Conservation (phyloP, 2,113 vertebrate genomes). For the Coptodon rendalli region DNA sequence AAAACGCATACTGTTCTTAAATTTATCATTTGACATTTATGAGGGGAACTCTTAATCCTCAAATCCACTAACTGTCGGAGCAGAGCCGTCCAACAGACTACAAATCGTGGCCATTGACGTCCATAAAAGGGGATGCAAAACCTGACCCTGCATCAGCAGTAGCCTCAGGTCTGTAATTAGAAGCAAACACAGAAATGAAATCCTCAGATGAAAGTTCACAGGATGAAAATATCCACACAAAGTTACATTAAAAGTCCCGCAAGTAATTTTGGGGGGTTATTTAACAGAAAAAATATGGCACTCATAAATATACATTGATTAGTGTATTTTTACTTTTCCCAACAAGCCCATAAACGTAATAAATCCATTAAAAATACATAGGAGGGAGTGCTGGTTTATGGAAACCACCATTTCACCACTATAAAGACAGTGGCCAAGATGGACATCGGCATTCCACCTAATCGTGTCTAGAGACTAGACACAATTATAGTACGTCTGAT, state of each 20-base stretch:
- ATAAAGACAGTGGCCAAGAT: neutral
- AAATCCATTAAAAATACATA: neutral
- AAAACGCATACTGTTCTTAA: slow-evolving; percentile 16
- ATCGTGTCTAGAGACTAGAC: neutral
- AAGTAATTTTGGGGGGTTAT: neutral
- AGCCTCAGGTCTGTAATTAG: slow-evolving; percentile 47
- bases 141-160: slow-evolving; percentile 7
- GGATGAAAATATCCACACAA: neutral
- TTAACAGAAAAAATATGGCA: neutral
- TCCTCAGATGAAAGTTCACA: slow-evolving; percentile 6
- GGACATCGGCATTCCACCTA: fast-evolving
- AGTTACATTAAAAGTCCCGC: neutral
- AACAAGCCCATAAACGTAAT: neutral
- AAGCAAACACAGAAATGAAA: slow-evolving; percentile 18
- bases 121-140: neutral
- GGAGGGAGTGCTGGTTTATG: neutral
- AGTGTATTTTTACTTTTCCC: neutral
- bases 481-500: neutral
- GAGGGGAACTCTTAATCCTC: slow-evolving; percentile 53
- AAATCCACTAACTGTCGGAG: neutral
- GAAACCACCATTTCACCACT: neutral
- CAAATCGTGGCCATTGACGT: slow-evolving; percentile 19
- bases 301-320: neutral
- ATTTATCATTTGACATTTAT: slow-evolving; percentile 58
- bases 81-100: neutral